These are phyloP conservation scores for Halcyon malimbica DNA, from an alignment of 2,113 vertebrate genomes.

Conservation along the genomic window DNA sequence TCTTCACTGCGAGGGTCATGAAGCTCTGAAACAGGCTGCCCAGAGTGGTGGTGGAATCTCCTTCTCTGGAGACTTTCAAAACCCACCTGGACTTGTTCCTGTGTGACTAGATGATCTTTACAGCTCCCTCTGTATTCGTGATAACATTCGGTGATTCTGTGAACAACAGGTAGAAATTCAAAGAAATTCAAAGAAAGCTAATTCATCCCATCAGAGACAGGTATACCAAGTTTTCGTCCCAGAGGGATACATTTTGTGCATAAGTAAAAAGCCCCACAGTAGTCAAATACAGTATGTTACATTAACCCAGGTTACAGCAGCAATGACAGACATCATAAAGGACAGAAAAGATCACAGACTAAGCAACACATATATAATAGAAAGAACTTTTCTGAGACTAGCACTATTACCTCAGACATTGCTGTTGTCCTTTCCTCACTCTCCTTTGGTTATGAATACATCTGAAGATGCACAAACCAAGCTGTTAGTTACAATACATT, in stretches of 20 bases:
- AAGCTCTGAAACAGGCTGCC: too few relatives aligned
- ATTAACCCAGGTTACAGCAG: not conserved
- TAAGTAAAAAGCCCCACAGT: not conserved
- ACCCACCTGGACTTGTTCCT: too few relatives aligned
- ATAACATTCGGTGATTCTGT: not conserved
- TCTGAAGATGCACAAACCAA: not conserved
- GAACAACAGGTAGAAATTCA: not conserved
- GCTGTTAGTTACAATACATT: not conserved
- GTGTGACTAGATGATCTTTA: too few relatives aligned
- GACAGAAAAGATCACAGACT: not conserved
- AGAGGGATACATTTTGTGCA: not conserved
- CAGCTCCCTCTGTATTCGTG: too few relatives aligned
- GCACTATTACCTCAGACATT: not conserved
- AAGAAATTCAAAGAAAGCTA: not conserved
- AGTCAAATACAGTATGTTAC: not conserved
- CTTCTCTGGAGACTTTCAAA: too few relatives aligned
- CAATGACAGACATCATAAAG: not conserved
- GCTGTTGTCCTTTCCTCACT: not conserved
- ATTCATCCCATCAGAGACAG: not conserved
- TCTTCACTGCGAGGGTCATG: too few relatives aligned
- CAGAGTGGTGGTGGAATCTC: too few relatives aligned
- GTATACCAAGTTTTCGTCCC: not conserved
- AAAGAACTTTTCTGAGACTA: not conserved
- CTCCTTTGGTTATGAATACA: not conserved
- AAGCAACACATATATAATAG: not conserved